Evolutionary conservation across 2,888 invertebrate genomes (phyloP).

Genomic region (Caenorhabditis sulstoni): DNA sequence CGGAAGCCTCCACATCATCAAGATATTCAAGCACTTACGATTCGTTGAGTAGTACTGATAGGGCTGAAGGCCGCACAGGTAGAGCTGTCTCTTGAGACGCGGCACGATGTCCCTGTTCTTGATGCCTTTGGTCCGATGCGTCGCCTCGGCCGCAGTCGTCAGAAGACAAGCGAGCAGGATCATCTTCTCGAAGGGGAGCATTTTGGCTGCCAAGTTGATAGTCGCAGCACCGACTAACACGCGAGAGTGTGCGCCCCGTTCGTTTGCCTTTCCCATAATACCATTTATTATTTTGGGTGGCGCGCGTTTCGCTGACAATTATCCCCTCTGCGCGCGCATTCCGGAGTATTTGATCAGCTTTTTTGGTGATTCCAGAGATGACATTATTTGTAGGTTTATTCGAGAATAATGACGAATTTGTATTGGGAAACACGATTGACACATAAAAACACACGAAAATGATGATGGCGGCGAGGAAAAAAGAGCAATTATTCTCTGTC

Average conservation of each 20-base stretch:
- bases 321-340: constrained; percentile 9
- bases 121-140: constrained; percentile 6
- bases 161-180: neutral
- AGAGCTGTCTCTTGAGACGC: constrained; percentile 48
- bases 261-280: constrained; percentile 39
- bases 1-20: no score
- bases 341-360: constrained; percentile 45
- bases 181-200: constrained; percentile 3
- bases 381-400: constrained; percentile 10
- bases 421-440: constrained; percentile 4
- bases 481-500: constrained; percentile 1
- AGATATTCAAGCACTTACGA: no score
- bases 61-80: constrained; percentile 74
- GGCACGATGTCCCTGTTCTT: neutral
- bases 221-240: no score
- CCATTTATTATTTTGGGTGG: constrained; percentile 46
- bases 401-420: constrained; percentile 13
- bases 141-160: neutral
- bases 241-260: neutral
- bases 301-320: constrained; percentile 25
- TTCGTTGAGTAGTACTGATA: constrained; percentile 72
- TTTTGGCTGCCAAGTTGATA: neutral
- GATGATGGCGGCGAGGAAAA: no score
- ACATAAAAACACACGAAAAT: neutral
- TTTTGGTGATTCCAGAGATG: constrained; percentile 19